Conservation (phyloP, 1,140 invertebrate species). For the Brachionus sp. region DNA sequence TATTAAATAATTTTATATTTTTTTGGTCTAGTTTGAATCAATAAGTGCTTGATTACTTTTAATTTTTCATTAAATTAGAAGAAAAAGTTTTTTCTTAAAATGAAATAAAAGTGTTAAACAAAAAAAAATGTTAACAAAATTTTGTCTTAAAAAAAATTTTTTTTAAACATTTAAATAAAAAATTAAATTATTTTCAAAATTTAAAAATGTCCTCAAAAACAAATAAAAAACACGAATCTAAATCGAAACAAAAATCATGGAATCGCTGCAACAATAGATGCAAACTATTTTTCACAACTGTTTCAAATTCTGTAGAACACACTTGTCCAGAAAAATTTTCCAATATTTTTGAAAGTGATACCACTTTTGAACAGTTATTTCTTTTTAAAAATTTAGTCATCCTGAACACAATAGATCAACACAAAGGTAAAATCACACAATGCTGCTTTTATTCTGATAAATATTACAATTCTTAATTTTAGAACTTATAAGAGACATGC, state of each 20-base stretch:
- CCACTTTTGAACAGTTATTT: not conserved
- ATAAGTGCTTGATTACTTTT: too few relatives aligned
- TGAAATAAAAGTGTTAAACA: not conserved
- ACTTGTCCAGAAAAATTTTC: not conserved
- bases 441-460: too few relatives aligned
- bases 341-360: not conserved
- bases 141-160: not conserved
- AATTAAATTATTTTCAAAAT: not conserved
- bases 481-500: constrained; percentile 1
- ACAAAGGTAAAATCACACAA: not conserved
- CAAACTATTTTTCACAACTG: not conserved
- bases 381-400: not conserved
- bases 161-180: not conserved
- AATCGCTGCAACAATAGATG: not conserved
- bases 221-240: not conserved
- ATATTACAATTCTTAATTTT: not conserved
- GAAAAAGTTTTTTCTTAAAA: not conserved
- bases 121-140: not conserved
- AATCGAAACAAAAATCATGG: constrained; percentile 11
- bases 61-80: too few relatives aligned
- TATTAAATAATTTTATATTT: too few relatives aligned
- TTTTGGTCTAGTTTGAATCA: too few relatives aligned
- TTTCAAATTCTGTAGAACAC: not conserved
- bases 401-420: not conserved
- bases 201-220: constrained; percentile 2